Conservation (phyloP, 2,888 invertebrate genomes). For the Pandemis corylana region DNA sequence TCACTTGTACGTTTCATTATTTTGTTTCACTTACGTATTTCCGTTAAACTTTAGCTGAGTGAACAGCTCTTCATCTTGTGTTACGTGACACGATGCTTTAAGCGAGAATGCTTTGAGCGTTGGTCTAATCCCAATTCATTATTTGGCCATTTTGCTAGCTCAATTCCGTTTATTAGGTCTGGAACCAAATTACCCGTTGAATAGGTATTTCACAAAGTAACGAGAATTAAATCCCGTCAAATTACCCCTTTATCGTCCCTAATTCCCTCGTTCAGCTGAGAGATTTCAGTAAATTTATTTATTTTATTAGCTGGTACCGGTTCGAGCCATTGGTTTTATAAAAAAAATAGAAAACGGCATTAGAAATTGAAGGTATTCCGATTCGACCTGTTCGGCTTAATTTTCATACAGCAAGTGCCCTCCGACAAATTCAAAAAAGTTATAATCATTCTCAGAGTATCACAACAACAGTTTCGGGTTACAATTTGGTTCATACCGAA, state of each 20-base stretch:
- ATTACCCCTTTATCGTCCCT: conserved; percentile 30
- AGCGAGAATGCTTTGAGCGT: background rate
- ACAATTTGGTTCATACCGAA: background rate
- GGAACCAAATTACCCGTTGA: conserved; percentile 12
- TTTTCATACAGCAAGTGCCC: too few relatives aligned
- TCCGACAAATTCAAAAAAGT: too few relatives aligned
- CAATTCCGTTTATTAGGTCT: background rate
- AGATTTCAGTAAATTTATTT: conserved; percentile 25
- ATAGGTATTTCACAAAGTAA: conserved; percentile 28
- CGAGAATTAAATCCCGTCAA: conserved; percentile 24
- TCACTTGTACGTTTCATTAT: conserved; percentile 17
- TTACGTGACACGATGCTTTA: background rate
- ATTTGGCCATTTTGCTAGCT: conserved; percentile 1
- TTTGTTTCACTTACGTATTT: background rate
- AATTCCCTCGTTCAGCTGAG: conserved; percentile 29
- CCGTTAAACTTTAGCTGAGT: background rate
- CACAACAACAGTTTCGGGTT: background rate
- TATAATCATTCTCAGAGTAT: too few relatives aligned
- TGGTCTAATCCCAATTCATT: background rate
- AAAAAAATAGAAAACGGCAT: background rate
- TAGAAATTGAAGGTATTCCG: background rate
- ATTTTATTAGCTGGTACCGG: conserved; percentile 3
- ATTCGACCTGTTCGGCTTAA: background rate
- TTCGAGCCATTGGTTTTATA: too few relatives aligned
- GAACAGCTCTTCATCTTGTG: background rate